phyloP scores from a whole-genome alignment of 2,888 invertebrate genomes.

The Chaitophorus viminalis region DNA sequence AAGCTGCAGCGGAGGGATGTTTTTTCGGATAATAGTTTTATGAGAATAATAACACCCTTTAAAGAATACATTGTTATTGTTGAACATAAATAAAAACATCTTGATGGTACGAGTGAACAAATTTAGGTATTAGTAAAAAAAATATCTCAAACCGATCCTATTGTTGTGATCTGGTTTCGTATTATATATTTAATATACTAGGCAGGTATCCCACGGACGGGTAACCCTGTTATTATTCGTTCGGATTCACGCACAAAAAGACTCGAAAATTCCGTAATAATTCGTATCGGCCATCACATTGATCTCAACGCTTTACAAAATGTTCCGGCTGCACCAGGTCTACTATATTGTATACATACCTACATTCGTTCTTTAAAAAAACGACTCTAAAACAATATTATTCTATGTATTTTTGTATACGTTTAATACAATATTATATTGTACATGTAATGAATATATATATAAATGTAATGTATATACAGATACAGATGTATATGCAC shows the following conservation, averaged over 20 bases:
- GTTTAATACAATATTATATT: not conserved
- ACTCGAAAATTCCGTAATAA: not conserved
- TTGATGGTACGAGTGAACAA: conserved; percentile 19
- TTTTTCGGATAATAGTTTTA: conserved; percentile 26
- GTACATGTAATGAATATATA: not conserved
- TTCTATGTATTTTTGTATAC: not conserved
- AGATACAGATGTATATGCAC: not conserved
- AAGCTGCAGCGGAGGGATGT: not conserved
- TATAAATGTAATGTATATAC: not conserved
- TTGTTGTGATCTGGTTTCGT: conserved; percentile 1
- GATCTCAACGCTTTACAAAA: not conserved
- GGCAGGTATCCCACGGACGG: not conserved
- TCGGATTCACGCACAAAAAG: not conserved
- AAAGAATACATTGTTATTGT: conserved; percentile 38
- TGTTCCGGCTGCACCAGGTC: not conserved
- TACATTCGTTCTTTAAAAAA: not conserved
- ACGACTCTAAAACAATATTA: not conserved
- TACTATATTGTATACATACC: not conserved
- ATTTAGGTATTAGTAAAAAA: conserved; percentile 9
- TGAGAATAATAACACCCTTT: conserved; percentile 16
- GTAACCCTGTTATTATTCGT: conserved; percentile 6
- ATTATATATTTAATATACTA: not conserved
- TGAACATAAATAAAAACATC: conserved; percentile 12
- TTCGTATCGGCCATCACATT: not conserved
- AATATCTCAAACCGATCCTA: conserved; percentile 2